Percentiles rank a stretch among this genome's conserved stretches.
Conservation (phyloP, 2,888 invertebrate genomes). For the Platycnemis pennipes region DNA sequence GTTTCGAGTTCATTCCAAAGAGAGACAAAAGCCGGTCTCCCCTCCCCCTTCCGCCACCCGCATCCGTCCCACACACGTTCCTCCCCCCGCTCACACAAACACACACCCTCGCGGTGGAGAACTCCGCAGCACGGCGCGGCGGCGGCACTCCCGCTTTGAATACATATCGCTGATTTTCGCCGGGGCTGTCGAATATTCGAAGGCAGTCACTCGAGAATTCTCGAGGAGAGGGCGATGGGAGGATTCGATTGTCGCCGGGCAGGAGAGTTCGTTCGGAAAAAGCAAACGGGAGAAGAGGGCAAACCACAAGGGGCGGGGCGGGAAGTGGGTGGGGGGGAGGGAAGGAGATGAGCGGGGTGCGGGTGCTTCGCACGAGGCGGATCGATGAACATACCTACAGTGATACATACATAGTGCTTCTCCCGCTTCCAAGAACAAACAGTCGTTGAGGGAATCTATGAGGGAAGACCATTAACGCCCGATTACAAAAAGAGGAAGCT, state of each 20-base stretch:
- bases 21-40: neutral
- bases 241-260: neutral
- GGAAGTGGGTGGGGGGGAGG: neutral
- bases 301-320: neutral
- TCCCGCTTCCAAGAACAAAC: neutral
- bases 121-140: neutral
- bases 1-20: neutral
- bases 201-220: conserved; percentile 35
- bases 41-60: neutral
- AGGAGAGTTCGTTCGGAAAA: conserved; percentile 10
- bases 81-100: neutral
- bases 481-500: neutral
- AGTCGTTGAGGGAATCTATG: neutral
- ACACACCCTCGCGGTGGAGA: neutral
- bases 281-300: neutral
- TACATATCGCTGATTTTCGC: conserved; percentile 36
- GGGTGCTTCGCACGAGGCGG: neutral
- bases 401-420: neutral
- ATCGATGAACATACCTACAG: conserved; percentile 5
- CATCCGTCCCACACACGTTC: neutral
- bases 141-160: neutral
- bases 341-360: neutral
- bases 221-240: neutral
- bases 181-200: conserved; percentile 26
- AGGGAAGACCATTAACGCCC: conserved; percentile 1